Evolutionary conservation across 2,888 invertebrate genomes (phyloP).

Genomic region (Rhagophthalmus giganteus): DNA sequence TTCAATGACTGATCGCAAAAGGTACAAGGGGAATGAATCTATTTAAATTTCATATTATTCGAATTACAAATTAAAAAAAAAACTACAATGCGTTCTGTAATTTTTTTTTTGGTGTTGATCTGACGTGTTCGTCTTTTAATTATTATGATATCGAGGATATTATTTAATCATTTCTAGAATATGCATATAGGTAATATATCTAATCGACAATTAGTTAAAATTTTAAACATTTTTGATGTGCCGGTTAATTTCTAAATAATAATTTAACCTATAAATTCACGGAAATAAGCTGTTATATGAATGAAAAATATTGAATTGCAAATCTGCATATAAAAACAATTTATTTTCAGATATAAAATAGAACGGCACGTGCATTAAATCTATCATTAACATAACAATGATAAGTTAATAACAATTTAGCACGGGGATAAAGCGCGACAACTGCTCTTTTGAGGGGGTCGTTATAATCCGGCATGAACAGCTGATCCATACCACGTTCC

Average conservation of each 20-base stretch:
- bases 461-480: slow-evolving; percentile 27
- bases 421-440: slow-evolving; percentile 39
- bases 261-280: no score
- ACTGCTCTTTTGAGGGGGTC: slow-evolving; percentile 40
- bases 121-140: no score
- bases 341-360: slow-evolving; percentile 25
- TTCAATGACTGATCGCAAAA: slow-evolving; percentile 45
- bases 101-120: no score
- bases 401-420: slow-evolving; percentile 44
- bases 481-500: slow-evolving; percentile 21
- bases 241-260: no score
- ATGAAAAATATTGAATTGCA: slow-evolving; percentile 36
- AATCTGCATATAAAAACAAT: slow-evolving; percentile 31
- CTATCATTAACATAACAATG: slow-evolving; percentile 43
- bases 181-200: no score
- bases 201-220: no score
- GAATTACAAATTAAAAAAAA: no score
- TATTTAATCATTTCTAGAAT: no score
- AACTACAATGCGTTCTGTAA: no score
- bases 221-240: no score
- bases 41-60: slow-evolving; percentile 45
- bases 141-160: no score
- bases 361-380: slow-evolving; percentile 36
- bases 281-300: no score
- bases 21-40: slow-evolving; percentile 35